Percentiles rank a stretch among this genome's conserved stretches.
Evolutionary conservation across 2,888 invertebrate genomes (phyloP).

Genomic region (Athripsodes cinereus): DNA sequence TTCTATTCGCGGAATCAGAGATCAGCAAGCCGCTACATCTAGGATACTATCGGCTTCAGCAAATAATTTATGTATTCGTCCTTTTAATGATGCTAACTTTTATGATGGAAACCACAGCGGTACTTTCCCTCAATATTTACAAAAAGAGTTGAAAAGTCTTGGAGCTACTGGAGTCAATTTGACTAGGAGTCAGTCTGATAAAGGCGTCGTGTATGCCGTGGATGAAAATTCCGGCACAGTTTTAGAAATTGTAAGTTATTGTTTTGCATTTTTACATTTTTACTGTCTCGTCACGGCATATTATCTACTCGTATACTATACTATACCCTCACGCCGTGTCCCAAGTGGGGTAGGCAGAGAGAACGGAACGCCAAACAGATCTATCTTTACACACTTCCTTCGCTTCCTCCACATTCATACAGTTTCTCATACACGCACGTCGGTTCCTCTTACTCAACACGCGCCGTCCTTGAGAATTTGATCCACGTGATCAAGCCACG

Average conservation of each 20-base stretch:
- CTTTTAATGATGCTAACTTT: constrained; percentile 46
- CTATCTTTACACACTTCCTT: too few relatives aligned
- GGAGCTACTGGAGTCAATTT: constrained; percentile 25
- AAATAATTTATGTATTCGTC: constrained; percentile 47
- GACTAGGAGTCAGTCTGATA: constrained; percentile 30
- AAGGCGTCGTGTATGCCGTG: constrained; percentile 34
- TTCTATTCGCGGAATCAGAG: constrained; percentile 12
- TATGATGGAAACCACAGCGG: constrained; percentile 37
- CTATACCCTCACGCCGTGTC: too few relatives aligned
- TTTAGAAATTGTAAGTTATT: constrained; percentile 19
- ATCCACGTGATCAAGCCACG: too few relatives aligned
- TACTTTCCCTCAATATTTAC: constrained; percentile 49
- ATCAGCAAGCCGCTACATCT: constrained; percentile 33
- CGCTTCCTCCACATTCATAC: too few relatives aligned
- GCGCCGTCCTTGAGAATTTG: too few relatives aligned
- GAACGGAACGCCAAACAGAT: too few relatives aligned
- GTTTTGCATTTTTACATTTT: too few relatives aligned
- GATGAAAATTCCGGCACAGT: constrained; percentile 7
- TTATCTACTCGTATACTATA: too few relatives aligned
- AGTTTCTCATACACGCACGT: too few relatives aligned
- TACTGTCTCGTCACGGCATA: too few relatives aligned
- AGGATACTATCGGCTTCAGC: constrained; percentile 37
- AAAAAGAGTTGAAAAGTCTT: constrained; percentile 30
- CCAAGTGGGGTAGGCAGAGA: too few relatives aligned
- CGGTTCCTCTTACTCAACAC: too few relatives aligned